phyloP scores from a whole-genome alignment of 2,113 vertebrate species.

The Numida meleagris region DNA sequence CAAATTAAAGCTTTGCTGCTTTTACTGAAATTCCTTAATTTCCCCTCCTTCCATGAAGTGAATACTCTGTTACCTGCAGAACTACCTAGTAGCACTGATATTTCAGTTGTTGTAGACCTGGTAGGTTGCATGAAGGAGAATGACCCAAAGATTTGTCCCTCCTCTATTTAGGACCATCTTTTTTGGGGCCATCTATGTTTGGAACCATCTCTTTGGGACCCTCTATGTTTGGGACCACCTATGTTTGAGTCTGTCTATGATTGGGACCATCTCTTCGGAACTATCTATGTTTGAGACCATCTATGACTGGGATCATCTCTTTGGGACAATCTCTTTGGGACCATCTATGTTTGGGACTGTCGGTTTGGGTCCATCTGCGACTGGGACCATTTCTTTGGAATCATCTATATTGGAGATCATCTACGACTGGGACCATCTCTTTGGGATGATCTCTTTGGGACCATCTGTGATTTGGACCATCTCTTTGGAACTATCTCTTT shows the following conservation, averaged over 20 bases:
- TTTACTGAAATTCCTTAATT: neutral
- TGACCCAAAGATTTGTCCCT: neutral
- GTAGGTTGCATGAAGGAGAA: neutral
- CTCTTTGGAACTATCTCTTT: no score
- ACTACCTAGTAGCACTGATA: neutral
- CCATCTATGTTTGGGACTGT: fast-evolving
- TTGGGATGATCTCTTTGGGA: neutral
- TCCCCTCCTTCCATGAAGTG: neutral
- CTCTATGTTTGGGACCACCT: no score
- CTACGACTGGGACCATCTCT: fast-evolving
- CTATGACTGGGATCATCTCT: no score
- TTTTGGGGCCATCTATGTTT: neutral
- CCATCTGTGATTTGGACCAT: no score
- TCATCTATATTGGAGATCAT: no score
- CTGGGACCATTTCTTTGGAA: no score
- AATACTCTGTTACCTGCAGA: neutral
- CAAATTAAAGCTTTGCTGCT: neutral
- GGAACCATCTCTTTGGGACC: neutral
- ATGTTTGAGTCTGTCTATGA: no score
- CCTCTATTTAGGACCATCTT: neutral
- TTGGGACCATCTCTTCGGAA: no score
- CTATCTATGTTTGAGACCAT: neutral
- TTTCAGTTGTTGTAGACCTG: neutral
- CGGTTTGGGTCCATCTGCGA: fast-evolving
- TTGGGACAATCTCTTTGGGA: neutral